A percentile compares a stretch with the other conserved stretches of the same genome.
phyloP scores from a whole-genome alignment of 2,888 invertebrate species.

The Acheta domesticus region DNA sequence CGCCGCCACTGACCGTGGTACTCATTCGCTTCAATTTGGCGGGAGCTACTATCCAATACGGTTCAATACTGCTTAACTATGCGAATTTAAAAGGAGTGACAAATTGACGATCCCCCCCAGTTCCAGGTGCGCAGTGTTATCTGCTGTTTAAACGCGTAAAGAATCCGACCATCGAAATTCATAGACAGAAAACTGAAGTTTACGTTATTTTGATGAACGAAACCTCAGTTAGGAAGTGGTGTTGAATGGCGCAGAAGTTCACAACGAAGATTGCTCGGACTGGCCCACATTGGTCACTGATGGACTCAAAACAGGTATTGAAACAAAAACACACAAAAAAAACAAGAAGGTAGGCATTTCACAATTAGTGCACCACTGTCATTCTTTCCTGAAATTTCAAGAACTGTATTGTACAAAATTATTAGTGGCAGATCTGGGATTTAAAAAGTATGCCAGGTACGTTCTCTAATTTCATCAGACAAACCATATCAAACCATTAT shows the following conservation, averaged over 20 bases:
- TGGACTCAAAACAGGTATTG: not conserved
- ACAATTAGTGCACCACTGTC: not conserved
- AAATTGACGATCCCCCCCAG: not conserved
- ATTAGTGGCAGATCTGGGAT: not conserved
- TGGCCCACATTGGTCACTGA: not conserved
- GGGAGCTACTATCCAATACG: too few species aligned
- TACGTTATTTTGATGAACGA: not conserved
- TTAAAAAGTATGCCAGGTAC: too few species aligned
- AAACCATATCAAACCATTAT: too few species aligned
- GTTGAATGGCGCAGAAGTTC: not conserved
- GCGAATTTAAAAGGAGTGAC: not conserved
- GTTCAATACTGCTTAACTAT: not conserved
- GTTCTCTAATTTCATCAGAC: too few species aligned
- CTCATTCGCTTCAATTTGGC: not conserved
- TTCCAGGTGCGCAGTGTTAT: not conserved
- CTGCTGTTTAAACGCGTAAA: not conserved
- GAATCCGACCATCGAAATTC: not conserved
- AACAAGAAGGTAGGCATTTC: not conserved
- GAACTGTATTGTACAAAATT: not conserved
- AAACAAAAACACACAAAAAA: not conserved
- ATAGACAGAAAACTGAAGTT: not conserved
- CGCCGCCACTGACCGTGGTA: not conserved
- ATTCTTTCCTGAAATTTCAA: slow-evolving; percentile 1
- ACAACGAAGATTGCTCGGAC: not conserved
- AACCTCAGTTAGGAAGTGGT: not conserved